Base-by-base conservation (phyloP, 2,797 vertebrate species). In the Nannoperca obscura region DNA sequence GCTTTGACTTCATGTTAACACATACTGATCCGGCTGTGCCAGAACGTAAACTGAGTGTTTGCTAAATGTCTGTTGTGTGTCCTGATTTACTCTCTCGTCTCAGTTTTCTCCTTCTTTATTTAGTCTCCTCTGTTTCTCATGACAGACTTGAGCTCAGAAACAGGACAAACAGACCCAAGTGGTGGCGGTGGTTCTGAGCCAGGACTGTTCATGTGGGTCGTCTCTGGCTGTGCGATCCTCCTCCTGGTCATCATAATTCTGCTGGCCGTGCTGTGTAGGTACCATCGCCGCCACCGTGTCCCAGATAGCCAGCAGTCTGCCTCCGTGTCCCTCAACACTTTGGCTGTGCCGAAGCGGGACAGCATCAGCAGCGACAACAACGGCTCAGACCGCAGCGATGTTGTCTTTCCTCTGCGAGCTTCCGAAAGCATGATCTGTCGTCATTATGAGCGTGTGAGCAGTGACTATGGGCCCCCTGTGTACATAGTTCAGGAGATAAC, bases 401-500 rank as follows among this genome's bases (percentile, higher is more conserved):
- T 97, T 76, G 97, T 97, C 87, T 98, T 99, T 89, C 98, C 98
- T 55, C 90, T 97, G 84, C 95, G 96, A 92, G 94, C 96, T 84
- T 97, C 97, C 60, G 98, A 99, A 92, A 96, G 96, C 87, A 96
- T 97, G 88, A 96, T 98, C 92, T 99, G 97, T 80, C 97, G 97
- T 6, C 98, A 99, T 92, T 99, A 99, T 64, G 97, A 99, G 92
- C 98, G 97, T 44, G 96, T 97, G 88, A 99, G 97, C 80, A 95
- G 96, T 4, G 97, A 99, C 92, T 99, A 99, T 54, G 98, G 97
- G 86, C 96, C 98, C 80, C 98, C 98, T 0, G 97, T 99, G 87
- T 99, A 99, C 94, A 98, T 99, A 77, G 98, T 99, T 67, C 98
- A 99, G 94, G 98, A 99, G 94, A 97, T 99, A 95, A 95, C 96